These are phyloP conservation scores for Calephelis virginiensis DNA, from an alignment of 1,140 invertebrate genomes.

Conservation along the genomic window DNA sequence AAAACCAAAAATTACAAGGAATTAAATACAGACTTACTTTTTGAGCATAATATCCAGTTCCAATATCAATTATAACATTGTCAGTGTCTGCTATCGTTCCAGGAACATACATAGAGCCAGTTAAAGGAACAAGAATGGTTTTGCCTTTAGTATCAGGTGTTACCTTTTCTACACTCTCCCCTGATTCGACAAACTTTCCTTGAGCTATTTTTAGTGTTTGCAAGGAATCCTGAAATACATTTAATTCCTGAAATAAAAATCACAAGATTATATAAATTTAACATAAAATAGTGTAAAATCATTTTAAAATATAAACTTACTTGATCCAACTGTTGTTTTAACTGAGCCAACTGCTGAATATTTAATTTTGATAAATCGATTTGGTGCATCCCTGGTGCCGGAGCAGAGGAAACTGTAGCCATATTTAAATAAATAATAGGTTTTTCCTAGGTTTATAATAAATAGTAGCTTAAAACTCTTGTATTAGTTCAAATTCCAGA, in stretches of 20 bases:
- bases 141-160: slow-evolving; percentile 86
- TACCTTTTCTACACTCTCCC: slow-evolving; percentile 90
- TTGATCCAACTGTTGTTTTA: slow-evolving; percentile 93
- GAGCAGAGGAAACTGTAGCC: slow-evolving; percentile 80
- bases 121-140: slow-evolving; percentile 93
- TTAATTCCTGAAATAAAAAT: slow-evolving; percentile 84
- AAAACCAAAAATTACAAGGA: no score
- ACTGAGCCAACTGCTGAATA: slow-evolving; percentile 87
- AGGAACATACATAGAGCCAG: slow-evolving; percentile 96
- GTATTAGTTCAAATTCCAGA: slow-evolving; percentile 26
- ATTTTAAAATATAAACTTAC: slow-evolving; percentile 75
- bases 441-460: slow-evolving; percentile 5
- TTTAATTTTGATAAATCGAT: slow-evolving; percentile 88
- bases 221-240: slow-evolving; percentile 91
- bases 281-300: slow-evolving; percentile 22
- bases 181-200: slow-evolving; percentile 92
- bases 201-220: slow-evolving; percentile 94
- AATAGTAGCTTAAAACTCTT: slow-evolving; percentile 5
- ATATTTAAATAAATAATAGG: slow-evolving; percentile 59
- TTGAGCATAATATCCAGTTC: slow-evolving; percentile 96
- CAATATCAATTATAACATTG: slow-evolving; percentile 94
- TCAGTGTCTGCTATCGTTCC: slow-evolving; percentile 89
- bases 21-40: slow-evolving; percentile 80
- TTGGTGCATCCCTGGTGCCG: slow-evolving; percentile 82
- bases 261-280: slow-evolving; percentile 14